phyloP scores from a whole-genome alignment of 2,113 vertebrate genomes.

The Hypocryptadius cinnamomeus region DNA sequence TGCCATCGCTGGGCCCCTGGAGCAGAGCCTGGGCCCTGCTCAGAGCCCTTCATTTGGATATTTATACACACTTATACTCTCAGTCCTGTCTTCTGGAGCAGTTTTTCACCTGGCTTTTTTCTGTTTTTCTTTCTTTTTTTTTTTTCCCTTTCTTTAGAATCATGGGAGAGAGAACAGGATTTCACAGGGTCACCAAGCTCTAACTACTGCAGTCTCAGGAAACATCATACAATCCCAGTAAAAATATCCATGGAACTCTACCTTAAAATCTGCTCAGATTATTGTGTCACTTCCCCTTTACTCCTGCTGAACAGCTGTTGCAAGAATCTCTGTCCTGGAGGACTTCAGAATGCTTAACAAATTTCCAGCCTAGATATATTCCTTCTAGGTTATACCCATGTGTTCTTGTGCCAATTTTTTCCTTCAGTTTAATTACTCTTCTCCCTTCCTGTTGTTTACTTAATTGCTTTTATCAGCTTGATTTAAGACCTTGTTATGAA shows the following conservation, averaged over 20 bases:
- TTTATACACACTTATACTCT: not conserved
- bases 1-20: not conserved
- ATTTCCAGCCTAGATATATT: not conserved
- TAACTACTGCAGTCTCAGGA: not conserved
- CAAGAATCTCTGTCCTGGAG: not conserved
- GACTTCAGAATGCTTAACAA: not conserved
- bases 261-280: not conserved
- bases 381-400: not conserved
- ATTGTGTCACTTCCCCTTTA: not conserved
- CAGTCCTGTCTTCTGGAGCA: not conserved
- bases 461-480: constrained; percentile 43
- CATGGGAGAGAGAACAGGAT: not conserved
- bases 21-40: not conserved
- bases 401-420: constrained; percentile 11
- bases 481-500: constrained; percentile 39
- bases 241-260: not conserved
- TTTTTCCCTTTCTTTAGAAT: not conserved
- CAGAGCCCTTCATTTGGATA: not conserved
- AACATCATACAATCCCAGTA: not conserved
- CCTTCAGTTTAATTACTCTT: not conserved
- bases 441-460: not conserved
- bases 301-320: not conserved
- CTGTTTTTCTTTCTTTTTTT: no score
- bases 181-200: not conserved
- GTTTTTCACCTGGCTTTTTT: fast-evolving